Base-by-base conservation (phyloP, 2,888 invertebrate genomes). In the Pandemis cinnamomeana region DNA sequence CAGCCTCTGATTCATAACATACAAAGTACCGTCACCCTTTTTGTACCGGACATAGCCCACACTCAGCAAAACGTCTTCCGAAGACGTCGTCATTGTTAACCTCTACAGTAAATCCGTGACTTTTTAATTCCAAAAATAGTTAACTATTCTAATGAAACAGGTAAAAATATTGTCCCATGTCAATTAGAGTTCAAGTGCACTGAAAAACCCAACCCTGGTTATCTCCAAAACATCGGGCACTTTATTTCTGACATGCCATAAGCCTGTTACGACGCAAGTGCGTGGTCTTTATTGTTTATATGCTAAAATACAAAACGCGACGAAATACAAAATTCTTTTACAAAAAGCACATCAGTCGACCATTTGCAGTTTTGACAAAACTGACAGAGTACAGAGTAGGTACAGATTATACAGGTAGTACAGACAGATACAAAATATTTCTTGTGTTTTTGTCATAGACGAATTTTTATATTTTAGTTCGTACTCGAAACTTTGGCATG, bases 11-110 rank as follows among this genome's bases (percentile, higher is more conserved):
- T 98, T 98, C 99, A 99, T 99, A 78, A 99, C 96, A 89, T 99
- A 98, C 73, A 99, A 94, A 0, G 97, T 97, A 11, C 99, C 99
- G 93, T 99, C 99, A 71, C 98, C 98, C 92, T 99, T 99, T 91
- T 99, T 99, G 88, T 97, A 98, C 77, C 98, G 96, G 77, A 99
- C 99, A 91, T 98, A 96, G 78, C 97, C 96, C 81, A 99, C 97
- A 95, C 99, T 98, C 80, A 99, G 95, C 81, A 99, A 95, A 72
- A 99, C 99, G 93, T 99, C 99, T 94, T 99, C 99, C 73, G 98
- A 98, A 78, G 97, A 97, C 71, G 98, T 97, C 80, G 97, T 97
- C 97, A 97, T 97, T 79, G 51, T 73, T 53, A 67, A 69, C 36
- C 20, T 67, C 13, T 70, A 60, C 36, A 61, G 53, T 46, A 60